Evolutionary conservation across 2,888 invertebrate species (phyloP).

Genomic region (Melanophora roralis): DNA sequence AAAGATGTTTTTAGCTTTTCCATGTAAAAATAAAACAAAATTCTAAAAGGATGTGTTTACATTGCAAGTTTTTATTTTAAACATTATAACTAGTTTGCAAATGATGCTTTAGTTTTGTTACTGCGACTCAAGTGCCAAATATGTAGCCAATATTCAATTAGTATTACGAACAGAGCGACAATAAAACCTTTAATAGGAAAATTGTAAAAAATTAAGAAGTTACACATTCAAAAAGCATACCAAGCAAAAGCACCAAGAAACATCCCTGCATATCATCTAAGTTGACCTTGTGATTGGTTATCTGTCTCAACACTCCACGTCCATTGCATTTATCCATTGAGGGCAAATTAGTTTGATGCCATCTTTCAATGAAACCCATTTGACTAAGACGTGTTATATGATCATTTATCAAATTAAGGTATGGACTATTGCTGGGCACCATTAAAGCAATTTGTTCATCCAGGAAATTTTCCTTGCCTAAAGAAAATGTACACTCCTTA

Average conservation of each 20-base stretch:
- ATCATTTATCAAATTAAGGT: conserved; percentile 85
- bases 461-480: conserved; percentile 87
- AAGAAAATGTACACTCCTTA: conserved; percentile 85
- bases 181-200: conserved; percentile 65
- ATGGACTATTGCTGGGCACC: conserved; percentile 86
- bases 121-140: conserved; percentile 10
- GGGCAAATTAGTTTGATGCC: conserved; percentile 87
- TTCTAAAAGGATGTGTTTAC: neutral
- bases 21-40: conserved; percentile 57
- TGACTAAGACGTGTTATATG: conserved; percentile 89
- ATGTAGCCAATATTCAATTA: conserved; percentile 68
- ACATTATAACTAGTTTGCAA: conserved; percentile 35
- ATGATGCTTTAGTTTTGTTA: conserved; percentile 6
- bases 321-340: conserved; percentile 88
- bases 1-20: conserved; percentile 66
- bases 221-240: conserved; percentile 76
- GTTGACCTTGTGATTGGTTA: conserved; percentile 92
- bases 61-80: neutral
- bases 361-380: conserved; percentile 89
- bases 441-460: conserved; percentile 88
- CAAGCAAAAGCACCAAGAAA: conserved; percentile 89
- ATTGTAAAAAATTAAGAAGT: neutral
- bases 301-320: conserved; percentile 81
- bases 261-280: conserved; percentile 95
- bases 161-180: conserved; percentile 66